phyloP scores from a whole-genome alignment of 2,113 vertebrate species.

The Anser brachyrhynchus region DNA sequence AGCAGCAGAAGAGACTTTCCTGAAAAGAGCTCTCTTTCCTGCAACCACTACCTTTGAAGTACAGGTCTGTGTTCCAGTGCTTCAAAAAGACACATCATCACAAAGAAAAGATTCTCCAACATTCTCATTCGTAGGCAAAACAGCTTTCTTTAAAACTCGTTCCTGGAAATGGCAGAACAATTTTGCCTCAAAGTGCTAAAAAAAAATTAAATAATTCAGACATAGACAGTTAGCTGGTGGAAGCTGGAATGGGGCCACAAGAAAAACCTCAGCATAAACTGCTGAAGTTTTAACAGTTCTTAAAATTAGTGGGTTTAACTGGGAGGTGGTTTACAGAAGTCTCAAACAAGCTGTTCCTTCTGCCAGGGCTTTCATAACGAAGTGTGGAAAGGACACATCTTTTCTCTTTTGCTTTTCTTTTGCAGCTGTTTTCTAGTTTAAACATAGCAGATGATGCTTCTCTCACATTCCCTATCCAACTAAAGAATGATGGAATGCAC shows the following conservation, averaged over 20 bases:
- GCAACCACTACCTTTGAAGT: neutral
- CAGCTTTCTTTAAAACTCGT: neutral
- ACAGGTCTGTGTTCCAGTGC: neutral
- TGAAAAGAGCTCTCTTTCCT: neutral
- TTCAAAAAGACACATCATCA: neutral
- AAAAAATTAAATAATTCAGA: neutral
- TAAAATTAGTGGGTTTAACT: neutral
- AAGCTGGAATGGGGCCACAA: neutral
- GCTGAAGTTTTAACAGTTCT: neutral
- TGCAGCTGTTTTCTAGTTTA: neutral
- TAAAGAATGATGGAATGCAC: neutral
- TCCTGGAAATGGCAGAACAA: neutral
- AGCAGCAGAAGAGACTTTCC: neutral
- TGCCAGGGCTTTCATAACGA: neutral
- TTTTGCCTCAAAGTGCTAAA: neutral
- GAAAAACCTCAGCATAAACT: neutral
- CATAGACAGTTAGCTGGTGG: neutral
- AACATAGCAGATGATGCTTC: neutral
- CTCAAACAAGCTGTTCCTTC: neutral
- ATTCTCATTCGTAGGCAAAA: neutral
- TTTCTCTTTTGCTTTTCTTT: neutral
- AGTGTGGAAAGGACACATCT: neutral
- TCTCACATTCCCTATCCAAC: neutral
- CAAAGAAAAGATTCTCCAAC: neutral
- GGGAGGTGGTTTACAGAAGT: neutral